phyloP scores from a whole-genome alignment of 2,113 vertebrate genomes.

The Acinonyx jubatus region DNA sequence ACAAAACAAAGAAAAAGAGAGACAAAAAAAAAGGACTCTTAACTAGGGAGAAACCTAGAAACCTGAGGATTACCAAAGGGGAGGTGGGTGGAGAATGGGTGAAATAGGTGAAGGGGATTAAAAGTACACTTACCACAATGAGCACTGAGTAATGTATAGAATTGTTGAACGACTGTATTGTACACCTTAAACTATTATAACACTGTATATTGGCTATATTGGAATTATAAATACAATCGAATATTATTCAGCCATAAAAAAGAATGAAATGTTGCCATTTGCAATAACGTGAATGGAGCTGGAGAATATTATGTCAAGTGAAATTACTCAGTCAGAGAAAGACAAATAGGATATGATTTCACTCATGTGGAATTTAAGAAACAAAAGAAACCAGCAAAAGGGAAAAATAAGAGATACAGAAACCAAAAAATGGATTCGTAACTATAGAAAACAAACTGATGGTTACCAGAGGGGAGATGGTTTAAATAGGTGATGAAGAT shows the following conservation, averaged over 20 bases:
- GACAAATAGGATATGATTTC: not conserved
- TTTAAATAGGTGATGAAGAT: not conserved
- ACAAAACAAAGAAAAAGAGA: not conserved
- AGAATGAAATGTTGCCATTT: not conserved
- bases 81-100: not conserved
- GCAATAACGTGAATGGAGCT: not conserved
- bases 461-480: not conserved
- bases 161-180: not conserved
- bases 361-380: not conserved
- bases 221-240: not conserved
- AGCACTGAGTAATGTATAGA: not conserved
- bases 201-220: not conserved
- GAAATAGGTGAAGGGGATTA: not conserved
- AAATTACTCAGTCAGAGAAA: not conserved
- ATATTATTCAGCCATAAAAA: not conserved
- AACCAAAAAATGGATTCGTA: not conserved
- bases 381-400: not conserved
- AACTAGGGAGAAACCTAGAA: not conserved
- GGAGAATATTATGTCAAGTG: no score
- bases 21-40: not conserved
- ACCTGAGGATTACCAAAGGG: not conserved
- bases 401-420: not conserved
- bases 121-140: not conserved
- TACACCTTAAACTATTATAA: not conserved
- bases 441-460: not conserved